Evolutionary conservation across 2,797 vertebrate genomes (phyloP).

Genomic region (Typhlichthys eigenmanni): DNA sequence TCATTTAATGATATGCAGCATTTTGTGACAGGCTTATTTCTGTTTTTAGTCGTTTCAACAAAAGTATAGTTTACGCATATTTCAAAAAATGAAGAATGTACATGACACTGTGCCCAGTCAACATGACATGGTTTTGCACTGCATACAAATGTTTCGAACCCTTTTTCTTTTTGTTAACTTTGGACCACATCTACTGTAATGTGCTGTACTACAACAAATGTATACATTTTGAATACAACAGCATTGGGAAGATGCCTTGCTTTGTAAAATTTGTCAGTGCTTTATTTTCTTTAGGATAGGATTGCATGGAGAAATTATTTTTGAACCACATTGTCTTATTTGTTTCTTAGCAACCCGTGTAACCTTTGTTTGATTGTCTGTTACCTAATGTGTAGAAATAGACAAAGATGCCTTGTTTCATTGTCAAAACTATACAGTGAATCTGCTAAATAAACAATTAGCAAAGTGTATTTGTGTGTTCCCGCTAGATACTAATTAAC

Average conservation of each 20-base stretch:
- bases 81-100: conserved; percentile 54
- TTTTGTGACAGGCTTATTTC: conserved; percentile 25
- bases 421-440: conserved; percentile 64
- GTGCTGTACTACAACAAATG: conserved; percentile 38
- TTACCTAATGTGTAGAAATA: conserved; percentile 59
- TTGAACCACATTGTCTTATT: conserved; percentile 51
- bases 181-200: conserved; percentile 24
- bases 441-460: conserved; percentile 72
- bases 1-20: conserved; percentile 37
- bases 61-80: conserved; percentile 19
- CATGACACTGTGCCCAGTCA: conserved; percentile 46
- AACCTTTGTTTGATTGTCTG: conserved; percentile 28
- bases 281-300: conserved; percentile 56
- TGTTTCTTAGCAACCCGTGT: conserved; percentile 18
- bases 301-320: conserved; percentile 62
- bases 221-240: conserved; percentile 38
- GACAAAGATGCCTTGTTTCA: conserved; percentile 57
- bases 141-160: conserved; percentile 22
- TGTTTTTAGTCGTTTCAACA: conserved; percentile 10
- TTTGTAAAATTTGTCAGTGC: conserved; percentile 44
- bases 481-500: background rate
- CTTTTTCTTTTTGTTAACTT: conserved; percentile 1
- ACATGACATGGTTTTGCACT: conserved; percentile 34
- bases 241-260: conserved; percentile 27
- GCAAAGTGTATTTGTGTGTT: conserved; percentile 12